These are phyloP conservation scores for Folsomia candida DNA, from an alignment of 2,888 invertebrate species.

Conservation along the genomic window DNA sequence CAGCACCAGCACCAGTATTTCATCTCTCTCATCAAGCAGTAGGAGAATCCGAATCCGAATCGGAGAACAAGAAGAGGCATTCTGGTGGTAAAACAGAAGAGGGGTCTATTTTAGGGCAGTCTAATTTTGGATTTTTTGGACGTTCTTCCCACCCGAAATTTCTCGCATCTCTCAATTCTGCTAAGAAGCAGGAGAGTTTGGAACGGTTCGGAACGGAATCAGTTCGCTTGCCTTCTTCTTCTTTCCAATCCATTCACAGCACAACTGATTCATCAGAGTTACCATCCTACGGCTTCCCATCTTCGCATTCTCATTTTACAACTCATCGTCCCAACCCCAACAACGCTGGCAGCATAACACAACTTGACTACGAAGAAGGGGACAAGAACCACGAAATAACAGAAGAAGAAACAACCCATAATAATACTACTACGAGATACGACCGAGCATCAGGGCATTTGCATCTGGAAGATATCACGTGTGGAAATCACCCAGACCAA, in stretches of 20 bases:
- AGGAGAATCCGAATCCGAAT: slow-evolving; percentile 13
- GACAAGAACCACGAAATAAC: not conserved
- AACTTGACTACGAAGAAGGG: not conserved
- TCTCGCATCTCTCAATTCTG: not conserved
- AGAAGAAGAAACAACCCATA: slow-evolving; percentile 31
- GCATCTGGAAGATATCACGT: slow-evolving; percentile 41
- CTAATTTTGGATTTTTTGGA: slow-evolving; percentile 46
- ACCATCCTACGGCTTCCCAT: slow-evolving; percentile 14
- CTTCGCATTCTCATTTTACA: not conserved
- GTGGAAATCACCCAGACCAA: slow-evolving; percentile 35
- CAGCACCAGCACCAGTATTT: not conserved
- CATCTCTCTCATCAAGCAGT: not conserved
- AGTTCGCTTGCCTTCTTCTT: slow-evolving; percentile 30
- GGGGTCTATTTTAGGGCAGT: slow-evolving; percentile 43
- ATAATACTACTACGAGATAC: slow-evolving; percentile 13
- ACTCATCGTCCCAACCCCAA: slow-evolving; percentile 9
- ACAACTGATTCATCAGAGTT: slow-evolving; percentile 22
- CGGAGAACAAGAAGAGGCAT: not conserved
- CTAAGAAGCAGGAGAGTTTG: not conserved
- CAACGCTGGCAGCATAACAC: not conserved
- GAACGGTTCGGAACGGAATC: not conserved
- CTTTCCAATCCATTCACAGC: slow-evolving; percentile 18
- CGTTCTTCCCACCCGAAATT: slow-evolving; percentile 18
- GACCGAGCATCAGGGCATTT: slow-evolving; percentile 27
- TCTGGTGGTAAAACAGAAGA: slow-evolving; percentile 26